Evolutionary conservation across 2,113 vertebrate species (phyloP), one percentile per base, ranked within the genome.

Genomic region (Meles meles): DNA sequence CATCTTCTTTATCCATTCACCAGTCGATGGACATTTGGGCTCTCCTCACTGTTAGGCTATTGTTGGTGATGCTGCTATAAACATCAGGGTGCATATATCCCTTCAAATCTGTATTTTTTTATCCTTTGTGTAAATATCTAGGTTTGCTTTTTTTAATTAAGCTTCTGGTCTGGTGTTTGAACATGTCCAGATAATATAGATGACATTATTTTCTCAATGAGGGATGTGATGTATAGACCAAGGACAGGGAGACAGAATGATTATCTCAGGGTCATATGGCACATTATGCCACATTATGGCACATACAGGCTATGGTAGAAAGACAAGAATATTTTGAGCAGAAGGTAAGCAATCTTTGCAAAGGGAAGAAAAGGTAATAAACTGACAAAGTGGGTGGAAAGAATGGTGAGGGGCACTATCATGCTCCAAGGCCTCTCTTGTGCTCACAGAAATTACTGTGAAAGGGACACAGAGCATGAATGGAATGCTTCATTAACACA

Each of bases 191-290:
- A 85, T 82, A 55, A 91, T 93, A 88, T 31, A 72, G n/a, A 72
- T 55, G 15, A 57, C 23, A 63, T 76, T 80, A 52, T 96, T 90
- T 93, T 94, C 52, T 83, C 80, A 95, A 79, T 44, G 49, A 96
- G 27, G 31, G 11, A 13, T 76, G 34, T 61, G 49, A 84, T 37
- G 20, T 49, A 13, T 4, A 86, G 69, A 88, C 9, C 52, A 79
- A 69, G 57, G n/a, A 52, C 2, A 69, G 55, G 37, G 59, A 76
- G 13, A 85, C 6, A 31, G 34, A 25, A n/a, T n/a, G 14, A 79
- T 9, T 83, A 11, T 83, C 49, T 59, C 57, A 14, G 47, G 14
- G 25, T 49, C 42, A 44, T n/a, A 76, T 0, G 27, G 42, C 17
- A 90, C 67, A 82, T 95, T 61, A 49, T n/a, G n/a, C n/a, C n/a